Conservation (phyloP, 92 coral and sea anemone species). For the Parazoanthus darwini region DNA sequence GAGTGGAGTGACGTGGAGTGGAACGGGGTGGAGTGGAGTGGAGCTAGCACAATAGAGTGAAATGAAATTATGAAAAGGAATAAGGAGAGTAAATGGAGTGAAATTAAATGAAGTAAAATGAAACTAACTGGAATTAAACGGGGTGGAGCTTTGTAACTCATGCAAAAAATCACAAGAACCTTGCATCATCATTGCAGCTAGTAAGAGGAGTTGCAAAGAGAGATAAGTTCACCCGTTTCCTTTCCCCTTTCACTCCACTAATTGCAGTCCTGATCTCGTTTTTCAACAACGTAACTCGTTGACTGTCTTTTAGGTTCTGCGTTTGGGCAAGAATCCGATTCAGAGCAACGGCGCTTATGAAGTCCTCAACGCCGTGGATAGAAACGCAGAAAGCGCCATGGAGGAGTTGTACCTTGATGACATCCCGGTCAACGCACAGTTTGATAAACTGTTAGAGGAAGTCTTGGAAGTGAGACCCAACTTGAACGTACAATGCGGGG, state of each 20-base stretch:
- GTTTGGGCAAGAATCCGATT: conserved; percentile 75
- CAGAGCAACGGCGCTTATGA: conserved; percentile 73
- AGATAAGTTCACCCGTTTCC: no score
- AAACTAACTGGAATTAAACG: no score
- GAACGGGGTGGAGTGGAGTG: not conserved
- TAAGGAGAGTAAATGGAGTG: no score
- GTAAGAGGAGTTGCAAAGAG: no score
- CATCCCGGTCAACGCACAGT: conserved; percentile 82
- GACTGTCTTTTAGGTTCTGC: conserved; percentile 11
- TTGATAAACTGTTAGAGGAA: conserved; percentile 79
- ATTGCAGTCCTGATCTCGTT: not conserved
- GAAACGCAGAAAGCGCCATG: conserved; percentile 74
- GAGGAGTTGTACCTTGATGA: conserved; percentile 87
- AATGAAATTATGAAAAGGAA: not conserved
- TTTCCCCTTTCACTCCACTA: no score
- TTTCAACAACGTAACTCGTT: not conserved
- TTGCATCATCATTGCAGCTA: no score
- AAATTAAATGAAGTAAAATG: no score
- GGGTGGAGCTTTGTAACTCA: no score
- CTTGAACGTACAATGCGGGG: conserved; percentile 85
- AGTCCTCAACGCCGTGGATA: conserved; percentile 66
- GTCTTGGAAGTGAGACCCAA: conserved; percentile 68
- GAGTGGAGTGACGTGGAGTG: not conserved
- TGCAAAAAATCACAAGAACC: no score
- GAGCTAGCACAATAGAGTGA: not conserved